A percentile compares a stretch with the other conserved stretches of the same genome.
phyloP scores from a whole-genome alignment of 2,797 vertebrate genomes.

The Spinus olivaceus region DNA sequence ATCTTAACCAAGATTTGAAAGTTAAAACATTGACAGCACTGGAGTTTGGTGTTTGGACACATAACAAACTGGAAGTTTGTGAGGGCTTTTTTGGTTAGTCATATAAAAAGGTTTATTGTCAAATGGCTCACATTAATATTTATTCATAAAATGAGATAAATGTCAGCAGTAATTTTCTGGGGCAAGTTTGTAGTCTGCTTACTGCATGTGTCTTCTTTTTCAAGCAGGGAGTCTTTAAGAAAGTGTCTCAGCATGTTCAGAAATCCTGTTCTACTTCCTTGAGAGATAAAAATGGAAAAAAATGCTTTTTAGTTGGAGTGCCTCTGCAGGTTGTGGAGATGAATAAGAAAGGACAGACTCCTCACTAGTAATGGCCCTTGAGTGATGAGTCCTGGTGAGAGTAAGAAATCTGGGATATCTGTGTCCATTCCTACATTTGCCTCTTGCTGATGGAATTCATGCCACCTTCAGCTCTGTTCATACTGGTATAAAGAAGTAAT shows the following conservation, averaged over 20 bases:
- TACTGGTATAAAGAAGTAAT: background rate
- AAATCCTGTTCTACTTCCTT: background rate
- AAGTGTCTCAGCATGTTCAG: background rate
- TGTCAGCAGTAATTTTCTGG: background rate
- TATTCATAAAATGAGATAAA: background rate
- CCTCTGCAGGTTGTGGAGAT: background rate
- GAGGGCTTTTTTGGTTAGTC: background rate
- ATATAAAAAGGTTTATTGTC: background rate
- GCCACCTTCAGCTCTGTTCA: background rate
- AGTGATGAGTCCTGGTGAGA: background rate
- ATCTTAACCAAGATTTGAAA: background rate
- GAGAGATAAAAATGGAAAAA: background rate
- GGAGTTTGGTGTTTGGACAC: background rate
- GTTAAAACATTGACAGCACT: background rate
- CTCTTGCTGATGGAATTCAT: background rate
- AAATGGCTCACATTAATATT: background rate
- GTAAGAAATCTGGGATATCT: background rate
- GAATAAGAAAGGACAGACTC: background rate
- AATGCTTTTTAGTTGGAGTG: background rate
- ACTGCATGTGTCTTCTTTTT: background rate
- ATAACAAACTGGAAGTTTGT: background rate
- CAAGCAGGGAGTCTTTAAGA: background rate
- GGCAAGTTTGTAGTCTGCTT: background rate
- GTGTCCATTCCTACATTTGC: background rate
- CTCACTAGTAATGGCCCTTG: background rate